These are phyloP conservation scores for Drosophila sturtevanti DNA, from an alignment of 1,140 invertebrate genomes.

Conservation along the genomic window DNA sequence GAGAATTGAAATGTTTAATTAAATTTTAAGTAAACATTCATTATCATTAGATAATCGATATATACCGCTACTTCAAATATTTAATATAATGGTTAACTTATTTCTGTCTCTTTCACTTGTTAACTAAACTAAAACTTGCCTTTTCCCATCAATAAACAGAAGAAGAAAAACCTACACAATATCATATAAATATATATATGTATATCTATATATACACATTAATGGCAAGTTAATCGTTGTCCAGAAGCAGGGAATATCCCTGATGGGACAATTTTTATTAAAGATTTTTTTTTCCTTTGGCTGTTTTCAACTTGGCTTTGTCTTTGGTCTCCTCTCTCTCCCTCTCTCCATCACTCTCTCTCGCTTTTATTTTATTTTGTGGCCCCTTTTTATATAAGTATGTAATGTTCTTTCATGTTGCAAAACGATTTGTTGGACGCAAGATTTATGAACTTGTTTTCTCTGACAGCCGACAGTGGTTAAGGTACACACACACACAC, in stretches of 20 bases:
- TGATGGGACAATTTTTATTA: conserved; percentile 44
- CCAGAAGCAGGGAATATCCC: conserved; percentile 5
- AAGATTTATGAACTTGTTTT: conserved; percentile 82
- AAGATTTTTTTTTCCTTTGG: conserved; percentile 25
- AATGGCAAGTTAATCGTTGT: background rate
- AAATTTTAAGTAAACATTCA: too few species aligned
- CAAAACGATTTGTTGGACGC: conserved; percentile 80
- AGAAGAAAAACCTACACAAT: background rate
- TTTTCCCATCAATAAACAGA: background rate
- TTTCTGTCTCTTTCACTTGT: background rate
- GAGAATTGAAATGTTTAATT: too few species aligned
- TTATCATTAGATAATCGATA: too few species aligned
- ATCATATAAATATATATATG: background rate
- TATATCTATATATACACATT: too few species aligned
- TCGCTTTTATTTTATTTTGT: conserved; percentile 28
- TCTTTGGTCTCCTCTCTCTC: conserved; percentile 6
- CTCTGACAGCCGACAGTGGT: conserved; percentile 79
- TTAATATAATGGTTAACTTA: too few species aligned
- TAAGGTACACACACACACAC: conserved; percentile 67
- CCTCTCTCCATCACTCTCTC: conserved; percentile 23
- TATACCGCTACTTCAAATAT: too few species aligned
- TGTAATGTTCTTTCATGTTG: conserved; percentile 79
- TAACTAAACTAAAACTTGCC: background rate
- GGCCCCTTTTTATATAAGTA: conserved; percentile 39
- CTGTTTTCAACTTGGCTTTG: conserved; percentile 36